Conservation (phyloP, 1,140 invertebrate species). For the Leptonema lineaticorne region DNA sequence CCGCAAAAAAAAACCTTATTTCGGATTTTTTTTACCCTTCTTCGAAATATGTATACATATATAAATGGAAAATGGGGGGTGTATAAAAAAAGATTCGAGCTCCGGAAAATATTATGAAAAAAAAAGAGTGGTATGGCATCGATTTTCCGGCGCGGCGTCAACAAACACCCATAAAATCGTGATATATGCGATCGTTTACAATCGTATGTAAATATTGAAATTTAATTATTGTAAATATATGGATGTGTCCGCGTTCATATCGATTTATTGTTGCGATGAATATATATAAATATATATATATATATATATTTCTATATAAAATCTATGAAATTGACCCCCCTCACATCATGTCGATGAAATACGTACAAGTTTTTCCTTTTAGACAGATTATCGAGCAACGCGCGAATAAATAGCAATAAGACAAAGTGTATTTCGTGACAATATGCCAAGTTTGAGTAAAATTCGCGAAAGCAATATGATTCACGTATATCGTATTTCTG, state of each 20-base stretch:
- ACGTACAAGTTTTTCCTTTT: slow-evolving; percentile 40
- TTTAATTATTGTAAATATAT: not conserved
- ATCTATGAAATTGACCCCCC: not conserved
- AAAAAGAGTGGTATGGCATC: too few species aligned
- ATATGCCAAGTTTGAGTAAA: slow-evolving; percentile 38
- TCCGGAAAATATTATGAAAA: too few species aligned
- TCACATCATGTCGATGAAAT: not conserved
- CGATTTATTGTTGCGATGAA: too few species aligned
- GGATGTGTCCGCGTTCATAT: not conserved
- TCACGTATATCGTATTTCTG: too few species aligned
- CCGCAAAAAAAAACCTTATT: slow-evolving; percentile 3
- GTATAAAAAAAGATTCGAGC: too few species aligned
- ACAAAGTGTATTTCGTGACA: slow-evolving; percentile 40
- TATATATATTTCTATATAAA: not conserved
- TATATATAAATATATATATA: not conserved
- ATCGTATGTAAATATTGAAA: not conserved
- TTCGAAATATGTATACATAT: too few species aligned
- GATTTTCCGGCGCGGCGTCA: not conserved
- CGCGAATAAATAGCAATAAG: slow-evolving; percentile 39
- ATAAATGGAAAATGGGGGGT: too few species aligned
- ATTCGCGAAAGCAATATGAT: slow-evolving; percentile 16
- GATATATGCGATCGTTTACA: not conserved
- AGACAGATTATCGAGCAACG: slow-evolving; percentile 38
- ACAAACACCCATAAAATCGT: not conserved
- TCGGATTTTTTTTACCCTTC: not conserved